Evolutionary conservation across 2,888 invertebrate genomes (phyloP), one percentile per base, ranked within the genome.

Genomic region (Drosophila gaucha): DNA sequence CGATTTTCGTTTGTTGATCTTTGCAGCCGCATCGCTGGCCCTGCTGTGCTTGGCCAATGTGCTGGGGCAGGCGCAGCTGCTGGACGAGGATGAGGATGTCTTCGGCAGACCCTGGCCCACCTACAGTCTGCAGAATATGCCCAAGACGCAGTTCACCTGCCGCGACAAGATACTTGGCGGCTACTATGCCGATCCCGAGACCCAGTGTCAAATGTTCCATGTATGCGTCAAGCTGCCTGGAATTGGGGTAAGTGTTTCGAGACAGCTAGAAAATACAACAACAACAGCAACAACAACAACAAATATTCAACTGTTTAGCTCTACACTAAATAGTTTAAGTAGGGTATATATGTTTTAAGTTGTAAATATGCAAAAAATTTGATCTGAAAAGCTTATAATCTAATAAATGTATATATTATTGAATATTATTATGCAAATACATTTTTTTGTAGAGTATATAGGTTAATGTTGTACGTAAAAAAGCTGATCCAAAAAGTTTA

Each of bases 151-250:
- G 80, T 97, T 97, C 92, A 94, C 95, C 87, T 97, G 97, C 91
- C 94, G 95, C 88, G 95, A 95, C 78, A 96, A 97, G 91, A 96
- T 97, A 89, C 94, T 97, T 55, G 97, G 97, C 70, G 97, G 96
- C 38, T 97, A 97, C 92, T 97, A 97, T 91, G 97, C 97, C 33
- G 97, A 97, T 92, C 94, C 95, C 3, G 96, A 97, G 90, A 95
- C 96, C 28, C 95, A 96, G 90, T 97, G 97, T 92, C 97, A 97
- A 90, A 96, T 97, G 92, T 97, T 97, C 92, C 97, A 97, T 90
- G 96, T 97, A 65, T 97, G 97, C 91, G 96, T 97, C 72, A 95
- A 96, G 89, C 95, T 96, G 36, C 95, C 96, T 33, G 97, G 96
- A 76, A 94, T 95, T 46, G 95, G 95, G 86, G 93, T 94, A 92